phyloP scores from a whole-genome alignment of 1,140 invertebrate genomes.

The Octopus bimaculoides region DNA sequence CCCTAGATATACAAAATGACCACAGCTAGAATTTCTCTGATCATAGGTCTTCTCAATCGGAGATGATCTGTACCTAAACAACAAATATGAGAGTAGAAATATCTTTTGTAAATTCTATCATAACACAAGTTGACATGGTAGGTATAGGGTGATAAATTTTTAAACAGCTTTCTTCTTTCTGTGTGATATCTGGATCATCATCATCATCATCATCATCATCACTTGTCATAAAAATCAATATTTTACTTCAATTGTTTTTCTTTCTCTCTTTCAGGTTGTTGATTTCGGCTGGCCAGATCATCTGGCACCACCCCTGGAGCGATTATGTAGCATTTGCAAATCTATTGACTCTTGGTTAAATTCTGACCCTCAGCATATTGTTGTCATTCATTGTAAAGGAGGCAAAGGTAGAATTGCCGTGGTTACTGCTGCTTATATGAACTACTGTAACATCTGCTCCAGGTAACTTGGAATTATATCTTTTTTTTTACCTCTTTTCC shows the following conservation, averaged over 20 bases:
- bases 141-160: no score
- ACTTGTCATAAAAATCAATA: neutral
- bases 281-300: slow-evolving; percentile 83
- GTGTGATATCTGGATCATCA: neutral
- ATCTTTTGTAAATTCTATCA: no score
- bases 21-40: no score
- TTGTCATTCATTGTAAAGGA: slow-evolving; percentile 84
- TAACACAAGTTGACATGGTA: no score
- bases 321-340: slow-evolving; percentile 86
- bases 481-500: no score
- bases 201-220: neutral
- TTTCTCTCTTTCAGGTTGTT: slow-evolving; percentile 46
- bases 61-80: no score
- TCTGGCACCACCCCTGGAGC: slow-evolving; percentile 83
- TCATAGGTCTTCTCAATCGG: no score
- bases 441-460: slow-evolving; percentile 89
- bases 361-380: slow-evolving; percentile 73
- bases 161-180: neutral
- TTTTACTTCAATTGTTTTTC: slow-evolving; percentile 12
- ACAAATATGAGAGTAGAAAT: no score
- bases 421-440: slow-evolving; percentile 87
- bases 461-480: slow-evolving; percentile 52
- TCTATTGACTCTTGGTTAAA: slow-evolving; percentile 88
- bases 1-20: no score
- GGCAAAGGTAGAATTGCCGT: slow-evolving; percentile 70